These are phyloP conservation scores for Cichladusa arquata DNA, from an alignment of 2,113 vertebrate species.

Conservation along the genomic window DNA sequence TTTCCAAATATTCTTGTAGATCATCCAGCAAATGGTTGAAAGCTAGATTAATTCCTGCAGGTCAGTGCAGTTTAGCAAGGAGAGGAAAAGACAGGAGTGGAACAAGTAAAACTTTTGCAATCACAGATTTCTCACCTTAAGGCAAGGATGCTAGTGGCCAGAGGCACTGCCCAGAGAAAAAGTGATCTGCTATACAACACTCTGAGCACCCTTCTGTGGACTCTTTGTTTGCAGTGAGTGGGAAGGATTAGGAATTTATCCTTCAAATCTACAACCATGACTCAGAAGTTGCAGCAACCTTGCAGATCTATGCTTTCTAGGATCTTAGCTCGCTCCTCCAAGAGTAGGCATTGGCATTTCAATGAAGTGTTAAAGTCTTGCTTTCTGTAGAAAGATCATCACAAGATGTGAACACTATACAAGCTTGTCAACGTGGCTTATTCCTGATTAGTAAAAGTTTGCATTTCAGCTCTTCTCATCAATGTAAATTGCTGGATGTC, in stretches of 20 bases:
- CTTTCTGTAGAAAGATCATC: background rate
- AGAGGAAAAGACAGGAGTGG: background rate
- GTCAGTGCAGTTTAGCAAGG: background rate
- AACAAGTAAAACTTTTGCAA: background rate
- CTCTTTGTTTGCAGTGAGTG: background rate
- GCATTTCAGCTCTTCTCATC: background rate
- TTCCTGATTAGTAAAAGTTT: background rate
- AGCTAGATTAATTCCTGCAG: background rate
- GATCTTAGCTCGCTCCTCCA: background rate
- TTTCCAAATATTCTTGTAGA: constrained; percentile 13
- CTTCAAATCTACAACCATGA: background rate
- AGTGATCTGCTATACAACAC: background rate
- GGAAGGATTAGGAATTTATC: background rate
- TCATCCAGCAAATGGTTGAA: constrained; percentile 26
- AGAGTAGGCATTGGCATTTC: background rate
- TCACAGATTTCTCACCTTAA: background rate
- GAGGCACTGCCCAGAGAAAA: background rate
- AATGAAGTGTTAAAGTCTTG: background rate
- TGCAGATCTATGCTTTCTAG: background rate
- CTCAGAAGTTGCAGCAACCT: background rate
- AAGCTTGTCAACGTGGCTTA: background rate
- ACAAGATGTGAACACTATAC: background rate
- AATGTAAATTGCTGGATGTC: background rate
- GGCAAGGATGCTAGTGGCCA: background rate
- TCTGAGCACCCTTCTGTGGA: background rate